A percentile compares a stretch with the other conserved stretches of the same genome.
Conservation (phyloP, 2,888 invertebrate genomes). For the Pammene aurita region DNA sequence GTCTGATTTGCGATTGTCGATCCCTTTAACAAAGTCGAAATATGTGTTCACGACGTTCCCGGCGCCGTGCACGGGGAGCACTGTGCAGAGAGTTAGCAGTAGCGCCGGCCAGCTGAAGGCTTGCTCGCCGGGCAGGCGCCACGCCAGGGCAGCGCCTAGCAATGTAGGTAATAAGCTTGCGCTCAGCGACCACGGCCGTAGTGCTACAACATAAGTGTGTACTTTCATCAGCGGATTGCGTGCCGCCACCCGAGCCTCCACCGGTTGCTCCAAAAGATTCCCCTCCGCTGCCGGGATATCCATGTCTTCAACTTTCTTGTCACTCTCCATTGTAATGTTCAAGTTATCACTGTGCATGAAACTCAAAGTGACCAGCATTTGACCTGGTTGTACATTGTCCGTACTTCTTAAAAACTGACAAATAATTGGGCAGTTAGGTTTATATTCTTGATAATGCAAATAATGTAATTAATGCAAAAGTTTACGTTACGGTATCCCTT, state of each 20-base stretch:
- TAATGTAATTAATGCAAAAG: conserved; percentile 34
- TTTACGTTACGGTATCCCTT: conserved; percentile 35
- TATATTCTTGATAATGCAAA: conserved; percentile 10
- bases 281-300: conserved; percentile 70
- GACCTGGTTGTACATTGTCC: conserved; percentile 20
- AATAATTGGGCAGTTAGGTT: conserved; percentile 3
- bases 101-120: conserved; percentile 92
- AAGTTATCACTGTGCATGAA: conserved; percentile 25
- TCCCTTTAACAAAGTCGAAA: conserved; percentile 96
- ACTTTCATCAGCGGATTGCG: conserved; percentile 90
- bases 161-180: conserved; percentile 96
- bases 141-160: conserved; percentile 94
- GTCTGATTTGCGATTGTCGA: conserved; percentile 96
- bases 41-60: conserved; percentile 98
- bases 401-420: background rate
- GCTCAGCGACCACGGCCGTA: conserved; percentile 97
- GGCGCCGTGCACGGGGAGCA: conserved; percentile 96
- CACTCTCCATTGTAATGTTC: conserved; percentile 50
- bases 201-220: conserved; percentile 93
- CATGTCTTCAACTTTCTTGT: conserved; percentile 63
- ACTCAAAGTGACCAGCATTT: conserved; percentile 2
- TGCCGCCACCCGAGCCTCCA: conserved; percentile 61
- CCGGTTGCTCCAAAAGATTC: conserved; percentile 75
- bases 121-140: conserved; percentile 88
- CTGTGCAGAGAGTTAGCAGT: conserved; percentile 91